Evolutionary conservation across 2,888 invertebrate genomes (phyloP).

Genomic region (Oxytorus armatus): DNA sequence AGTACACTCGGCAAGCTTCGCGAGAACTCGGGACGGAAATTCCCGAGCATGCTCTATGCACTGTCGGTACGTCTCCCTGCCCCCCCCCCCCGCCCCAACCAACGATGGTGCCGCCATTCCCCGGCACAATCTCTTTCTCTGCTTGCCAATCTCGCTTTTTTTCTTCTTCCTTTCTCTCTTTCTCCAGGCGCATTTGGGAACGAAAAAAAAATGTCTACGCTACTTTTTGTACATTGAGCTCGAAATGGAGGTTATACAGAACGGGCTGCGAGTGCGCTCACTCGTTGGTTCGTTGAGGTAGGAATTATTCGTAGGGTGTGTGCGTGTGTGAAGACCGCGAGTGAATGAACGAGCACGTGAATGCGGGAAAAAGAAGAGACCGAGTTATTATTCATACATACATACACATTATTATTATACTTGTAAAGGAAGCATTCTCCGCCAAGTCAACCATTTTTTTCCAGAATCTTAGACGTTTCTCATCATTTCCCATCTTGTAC

Average conservation of each 20-base stretch:
- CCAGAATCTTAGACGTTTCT: too few species aligned
- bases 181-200: not conserved
- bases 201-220: not conserved
- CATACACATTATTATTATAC: not conserved
- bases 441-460: too few species aligned
- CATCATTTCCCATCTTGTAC: too few species aligned
- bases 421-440: not conserved
- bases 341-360: slow-evolving; percentile 49
- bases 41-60: slow-evolving; percentile 60
- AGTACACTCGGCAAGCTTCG: slow-evolving; percentile 72
- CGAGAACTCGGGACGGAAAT: slow-evolving; percentile 49
- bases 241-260: slow-evolving; percentile 9
- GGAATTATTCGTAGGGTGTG: slow-evolving; percentile 28
- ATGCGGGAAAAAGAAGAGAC: slow-evolving; percentile 23
- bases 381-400: slow-evolving; percentile 27
- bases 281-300: slow-evolving; percentile 51
- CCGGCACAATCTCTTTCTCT: slow-evolving; percentile 48
- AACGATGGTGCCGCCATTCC: slow-evolving; percentile 29
- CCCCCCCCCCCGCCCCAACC: slow-evolving; percentile 25
- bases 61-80: slow-evolving; percentile 33
- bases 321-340: slow-evolving; percentile 9
- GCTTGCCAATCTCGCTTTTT: slow-evolving; percentile 24
- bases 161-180: not conserved
- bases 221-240: slow-evolving; percentile 41
- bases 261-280: slow-evolving; percentile 44